These are phyloP conservation scores for Piscicola geometra DNA, from an alignment of 2,888 invertebrate species.

Conservation along the genomic window DNA sequence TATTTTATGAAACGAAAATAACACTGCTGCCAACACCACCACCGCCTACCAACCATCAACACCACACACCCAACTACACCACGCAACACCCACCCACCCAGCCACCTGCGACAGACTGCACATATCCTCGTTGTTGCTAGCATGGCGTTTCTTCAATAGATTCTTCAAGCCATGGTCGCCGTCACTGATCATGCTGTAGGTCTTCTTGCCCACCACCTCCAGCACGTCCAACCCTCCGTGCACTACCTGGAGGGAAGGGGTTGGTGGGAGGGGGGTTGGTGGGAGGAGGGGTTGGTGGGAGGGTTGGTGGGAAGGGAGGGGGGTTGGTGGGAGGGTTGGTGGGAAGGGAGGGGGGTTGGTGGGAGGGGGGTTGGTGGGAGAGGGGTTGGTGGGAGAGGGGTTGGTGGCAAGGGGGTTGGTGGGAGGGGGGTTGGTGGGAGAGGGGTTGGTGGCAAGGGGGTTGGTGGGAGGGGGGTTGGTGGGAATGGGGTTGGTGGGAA, in stretches of 20 bases:
- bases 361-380: not conserved
- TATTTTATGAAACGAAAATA: too few species aligned
- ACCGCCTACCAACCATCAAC: too few species aligned
- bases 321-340: not conserved
- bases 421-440: too few species aligned
- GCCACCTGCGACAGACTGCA: conserved; percentile 53
- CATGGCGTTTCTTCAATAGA: conserved; percentile 64
- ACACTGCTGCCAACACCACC: too few species aligned
- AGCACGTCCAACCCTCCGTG: conserved; percentile 66
- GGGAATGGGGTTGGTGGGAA: too few species aligned
- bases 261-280: not conserved
- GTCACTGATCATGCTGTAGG: conserved; percentile 85
- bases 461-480: too few species aligned
- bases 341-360: not conserved
- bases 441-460: too few species aligned
- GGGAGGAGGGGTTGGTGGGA: not conserved
- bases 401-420: not conserved
- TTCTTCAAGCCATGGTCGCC: conserved; percentile 83
- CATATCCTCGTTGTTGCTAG: conserved; percentile 45
- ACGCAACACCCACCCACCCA: not conserved
- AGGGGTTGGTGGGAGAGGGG: not conserved
- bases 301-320: not conserved
- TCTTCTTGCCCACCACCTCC: conserved; percentile 88
- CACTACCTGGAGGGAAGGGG: conserved; percentile 30
- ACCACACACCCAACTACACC: not conserved